These are phyloP conservation scores for Cuculus canorus DNA, from an alignment of 2,797 vertebrate species.

Conservation along the genomic window DNA sequence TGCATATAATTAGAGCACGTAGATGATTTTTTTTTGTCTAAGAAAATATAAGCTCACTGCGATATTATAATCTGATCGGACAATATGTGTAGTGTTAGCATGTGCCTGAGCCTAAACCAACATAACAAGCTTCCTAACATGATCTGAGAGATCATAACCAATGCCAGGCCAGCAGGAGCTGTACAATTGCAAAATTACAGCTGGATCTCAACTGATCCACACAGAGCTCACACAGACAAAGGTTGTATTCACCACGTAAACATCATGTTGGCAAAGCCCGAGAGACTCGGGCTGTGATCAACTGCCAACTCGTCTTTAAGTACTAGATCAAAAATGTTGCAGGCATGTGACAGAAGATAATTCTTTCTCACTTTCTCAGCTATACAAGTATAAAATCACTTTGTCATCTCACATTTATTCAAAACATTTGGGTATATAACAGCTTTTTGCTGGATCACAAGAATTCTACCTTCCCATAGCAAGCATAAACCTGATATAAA, in stretches of 20 bases:
- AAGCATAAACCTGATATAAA: not conserved
- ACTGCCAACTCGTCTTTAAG: not conserved
- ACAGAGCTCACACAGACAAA: not conserved
- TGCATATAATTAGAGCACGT: not conserved
- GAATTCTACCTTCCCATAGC: not conserved
- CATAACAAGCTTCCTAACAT: not conserved
- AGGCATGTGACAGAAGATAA: not conserved
- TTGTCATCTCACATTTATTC: not conserved
- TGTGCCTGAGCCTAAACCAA: not conserved
- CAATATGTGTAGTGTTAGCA: not conserved
- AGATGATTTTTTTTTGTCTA: not conserved
- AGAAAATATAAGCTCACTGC: not conserved
- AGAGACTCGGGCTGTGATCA: not conserved
- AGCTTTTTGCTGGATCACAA: not conserved
- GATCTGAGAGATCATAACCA: not conserved
- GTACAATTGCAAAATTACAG: not conserved
- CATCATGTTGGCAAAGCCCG: not conserved
- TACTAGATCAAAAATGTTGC: not conserved
- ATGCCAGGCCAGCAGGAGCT: not conserved
- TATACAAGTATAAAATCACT: not conserved
- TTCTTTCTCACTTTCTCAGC: not conserved
- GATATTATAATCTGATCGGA: not conserved
- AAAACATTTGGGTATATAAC: not conserved
- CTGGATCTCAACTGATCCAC: not conserved
- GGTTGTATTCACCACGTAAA: not conserved